Conservation (phyloP, 2,113 vertebrate species). For the Cavia aperea region DNA sequence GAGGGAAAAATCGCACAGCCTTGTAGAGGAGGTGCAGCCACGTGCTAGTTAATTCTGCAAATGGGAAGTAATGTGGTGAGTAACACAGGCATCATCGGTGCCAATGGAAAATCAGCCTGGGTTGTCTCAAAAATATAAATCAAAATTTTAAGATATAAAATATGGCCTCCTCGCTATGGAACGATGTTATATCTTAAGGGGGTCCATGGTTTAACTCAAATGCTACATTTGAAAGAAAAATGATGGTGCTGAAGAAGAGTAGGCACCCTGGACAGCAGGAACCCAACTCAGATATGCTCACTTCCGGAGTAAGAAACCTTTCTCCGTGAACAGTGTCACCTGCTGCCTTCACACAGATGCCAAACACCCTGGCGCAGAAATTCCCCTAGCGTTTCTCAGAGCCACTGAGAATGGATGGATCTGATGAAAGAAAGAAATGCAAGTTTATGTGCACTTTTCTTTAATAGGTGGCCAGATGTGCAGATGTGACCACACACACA, state of each 20-base stretch:
- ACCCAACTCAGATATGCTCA: background rate
- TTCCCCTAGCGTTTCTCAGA: background rate
- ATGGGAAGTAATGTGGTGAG: constrained; percentile 4
- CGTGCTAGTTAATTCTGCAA: too few relatives aligned
- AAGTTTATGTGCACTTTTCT: background rate
- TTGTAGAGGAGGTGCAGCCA: constrained; percentile 20
- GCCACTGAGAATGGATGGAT: background rate
- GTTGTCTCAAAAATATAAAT: constrained; percentile 18
- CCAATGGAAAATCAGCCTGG: constrained; percentile 14
- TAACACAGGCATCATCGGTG: constrained; percentile 41
- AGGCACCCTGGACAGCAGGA: background rate
- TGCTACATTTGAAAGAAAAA: background rate
- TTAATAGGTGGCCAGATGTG: background rate
- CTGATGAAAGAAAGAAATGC: background rate
- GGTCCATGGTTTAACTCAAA: background rate
- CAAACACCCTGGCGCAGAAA: background rate
- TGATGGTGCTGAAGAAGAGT: background rate
- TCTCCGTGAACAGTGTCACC: background rate
- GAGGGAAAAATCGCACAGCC: background rate
- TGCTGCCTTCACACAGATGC: background rate
- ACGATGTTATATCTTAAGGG: background rate
- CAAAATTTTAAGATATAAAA: constrained; percentile 37
- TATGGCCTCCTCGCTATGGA: background rate
- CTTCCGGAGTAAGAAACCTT: background rate
- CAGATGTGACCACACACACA: background rate